phyloP scores from a whole-genome alignment of 2,888 invertebrate genomes.

The Eristalinus sepulchralis region DNA sequence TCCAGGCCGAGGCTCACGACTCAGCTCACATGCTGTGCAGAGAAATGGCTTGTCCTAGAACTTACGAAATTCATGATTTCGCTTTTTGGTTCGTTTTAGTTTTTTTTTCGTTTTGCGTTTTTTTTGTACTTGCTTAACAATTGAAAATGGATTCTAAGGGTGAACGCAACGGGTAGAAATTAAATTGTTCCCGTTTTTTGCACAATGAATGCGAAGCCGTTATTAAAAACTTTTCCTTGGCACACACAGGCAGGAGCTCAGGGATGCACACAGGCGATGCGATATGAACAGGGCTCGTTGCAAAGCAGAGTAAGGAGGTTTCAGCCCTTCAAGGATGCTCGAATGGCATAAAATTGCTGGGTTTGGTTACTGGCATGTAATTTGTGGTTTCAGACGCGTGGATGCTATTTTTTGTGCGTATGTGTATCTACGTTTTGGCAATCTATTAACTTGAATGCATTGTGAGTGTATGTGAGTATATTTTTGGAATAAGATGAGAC shows the following conservation, averaged over 20 bases:
- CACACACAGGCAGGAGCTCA: conserved; percentile 5
- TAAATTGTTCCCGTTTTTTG: conserved; percentile 63
- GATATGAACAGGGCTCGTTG: conserved; percentile 5
- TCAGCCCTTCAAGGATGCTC: conserved; percentile 50
- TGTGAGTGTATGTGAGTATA: background rate
- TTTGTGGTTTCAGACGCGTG: conserved; percentile 58
- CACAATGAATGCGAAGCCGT: conserved; percentile 67
- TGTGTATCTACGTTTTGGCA: conserved; percentile 33
- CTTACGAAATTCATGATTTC: conserved; percentile 68
- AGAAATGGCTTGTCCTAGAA: conserved; percentile 60
- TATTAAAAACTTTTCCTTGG: conserved; percentile 67
- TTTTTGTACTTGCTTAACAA: conserved; percentile 49
- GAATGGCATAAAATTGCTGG: conserved; percentile 57
- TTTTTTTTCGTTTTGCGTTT: background rate
- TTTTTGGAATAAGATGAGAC: conserved; percentile 2
- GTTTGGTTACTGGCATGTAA: conserved; percentile 57
- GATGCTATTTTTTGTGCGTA: conserved; percentile 4
- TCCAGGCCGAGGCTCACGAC: background rate
- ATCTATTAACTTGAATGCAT: conserved; percentile 50
- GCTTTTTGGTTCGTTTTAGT: conserved; percentile 22
- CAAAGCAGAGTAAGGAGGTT: conserved; percentile 10
- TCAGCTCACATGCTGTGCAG: conserved; percentile 60
- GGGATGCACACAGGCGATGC: conserved; percentile 14
- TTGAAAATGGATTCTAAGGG: conserved; percentile 70
- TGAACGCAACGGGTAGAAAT: conserved; percentile 67